Evolutionary conservation across 1,140 invertebrate genomes (phyloP), one percentile per base, ranked within the genome.

Genomic region (Formica selysi): DNA sequence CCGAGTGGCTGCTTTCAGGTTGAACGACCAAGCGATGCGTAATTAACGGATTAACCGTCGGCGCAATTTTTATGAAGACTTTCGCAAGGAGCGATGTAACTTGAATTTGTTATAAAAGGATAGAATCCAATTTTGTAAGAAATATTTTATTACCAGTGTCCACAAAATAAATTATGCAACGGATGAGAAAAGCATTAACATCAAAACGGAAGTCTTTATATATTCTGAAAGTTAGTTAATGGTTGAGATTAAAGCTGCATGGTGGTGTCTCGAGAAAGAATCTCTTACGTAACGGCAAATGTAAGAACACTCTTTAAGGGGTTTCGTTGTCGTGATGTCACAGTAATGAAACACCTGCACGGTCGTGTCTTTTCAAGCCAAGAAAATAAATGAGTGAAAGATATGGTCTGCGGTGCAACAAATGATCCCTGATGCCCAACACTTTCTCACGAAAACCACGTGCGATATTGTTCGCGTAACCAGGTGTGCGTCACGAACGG

Each of bases 391-490:
- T 67, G 76, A 67, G 41, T 41, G 29, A 79, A 51, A 51, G 62
- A 79, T 51, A 51, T 67, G 29, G 41, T n/a, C n/a, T 44, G 19
- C 44, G 61, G 62, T 67, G 44, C 76, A 36, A 54, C 62, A 51
- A 68, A 67, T 78, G 61, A 67, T 79, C 64, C 48, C 32, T 41
- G 76, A 79, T 51, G 76, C 48, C 44, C 64, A 41, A 68, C 64
- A 54, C 76, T 80, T 80, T 80, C 76, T 80, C 71, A 78, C 48
- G 81, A 29, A 38, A 62, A 81, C 36, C 44, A 65, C 76, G 54
- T 51, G 64, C 84, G 51, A 73, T 81, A 83, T 64, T 76, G 44
- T 76, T 32, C 57, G 81, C 81, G 81, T 76, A 85, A 76, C 44
- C 81, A 65, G 73, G 81, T 76, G 71, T 48, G 26, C 44, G 16